These are phyloP conservation scores for Rattus rattus DNA, from an alignment of 2,113 vertebrate genomes.

Conservation along the genomic window DNA sequence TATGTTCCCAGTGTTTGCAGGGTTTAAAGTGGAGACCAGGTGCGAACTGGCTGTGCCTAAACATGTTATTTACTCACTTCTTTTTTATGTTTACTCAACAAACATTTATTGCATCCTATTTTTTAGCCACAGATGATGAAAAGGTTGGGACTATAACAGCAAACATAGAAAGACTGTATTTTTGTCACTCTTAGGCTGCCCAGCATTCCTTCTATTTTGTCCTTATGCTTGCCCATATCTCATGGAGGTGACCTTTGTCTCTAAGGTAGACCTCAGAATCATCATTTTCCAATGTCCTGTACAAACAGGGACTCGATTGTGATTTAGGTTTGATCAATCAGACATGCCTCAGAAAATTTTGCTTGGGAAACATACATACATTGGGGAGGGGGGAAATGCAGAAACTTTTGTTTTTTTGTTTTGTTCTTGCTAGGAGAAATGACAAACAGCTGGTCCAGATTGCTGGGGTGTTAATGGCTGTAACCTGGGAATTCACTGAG, in stretches of 20 bases:
- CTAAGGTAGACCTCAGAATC: background rate
- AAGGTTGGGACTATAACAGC: background rate
- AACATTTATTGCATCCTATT: background rate
- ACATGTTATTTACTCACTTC: background rate
- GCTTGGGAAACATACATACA: background rate
- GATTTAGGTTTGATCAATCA: background rate
- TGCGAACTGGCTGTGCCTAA: background rate
- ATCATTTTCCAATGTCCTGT: conserved; percentile 6
- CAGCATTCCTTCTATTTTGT: background rate
- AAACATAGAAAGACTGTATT: background rate
- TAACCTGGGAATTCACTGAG: background rate
- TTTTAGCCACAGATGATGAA: background rate
- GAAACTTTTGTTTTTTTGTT: background rate
- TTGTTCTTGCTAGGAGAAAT: background rate
- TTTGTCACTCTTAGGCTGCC: background rate
- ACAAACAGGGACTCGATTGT: background rate
- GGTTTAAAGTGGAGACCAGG: background rate
- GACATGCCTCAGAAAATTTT: background rate
- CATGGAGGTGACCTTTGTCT: background rate
- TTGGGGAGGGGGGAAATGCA: background rate
- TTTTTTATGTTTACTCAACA: conserved; percentile 12
- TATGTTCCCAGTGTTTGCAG: background rate
- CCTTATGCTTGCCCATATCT: background rate
- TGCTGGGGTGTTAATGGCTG: background rate
- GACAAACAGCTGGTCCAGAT: background rate